Percentiles rank a stretch among this genome's conserved stretches.
These are phyloP conservation scores for Cosmopolites sordidus DNA, from an alignment of 2,888 invertebrate genomes.

Conservation along the genomic window DNA sequence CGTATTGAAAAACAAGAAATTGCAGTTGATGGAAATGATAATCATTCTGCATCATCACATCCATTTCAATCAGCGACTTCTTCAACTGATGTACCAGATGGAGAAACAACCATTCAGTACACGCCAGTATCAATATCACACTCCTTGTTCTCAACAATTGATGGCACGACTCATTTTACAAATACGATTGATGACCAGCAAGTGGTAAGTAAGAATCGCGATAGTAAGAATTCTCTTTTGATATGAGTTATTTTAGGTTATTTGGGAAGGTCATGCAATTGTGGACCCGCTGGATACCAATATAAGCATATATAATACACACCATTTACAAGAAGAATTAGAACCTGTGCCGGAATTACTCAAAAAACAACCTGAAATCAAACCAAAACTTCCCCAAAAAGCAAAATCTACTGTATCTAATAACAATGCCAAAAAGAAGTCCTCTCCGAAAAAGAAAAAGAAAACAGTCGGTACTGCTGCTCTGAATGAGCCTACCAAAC, in stretches of 20 bases:
- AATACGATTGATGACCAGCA: constrained; percentile 47
- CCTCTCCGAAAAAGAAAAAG: constrained; percentile 50
- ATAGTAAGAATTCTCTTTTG: too few species aligned
- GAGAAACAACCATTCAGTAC: constrained; percentile 54
- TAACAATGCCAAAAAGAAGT: constrained; percentile 34
- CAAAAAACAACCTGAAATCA: constrained; percentile 9
- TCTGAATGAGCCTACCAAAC: constrained; percentile 57
- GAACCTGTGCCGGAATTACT: constrained; percentile 30
- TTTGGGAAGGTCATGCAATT: constrained; percentile 65
- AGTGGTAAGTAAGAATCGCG: constrained; percentile 39
- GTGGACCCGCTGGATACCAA: constrained; percentile 51
- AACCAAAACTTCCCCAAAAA: constrained; percentile 42
- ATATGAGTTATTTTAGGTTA: constrained; percentile 48
- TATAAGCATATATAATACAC: constrained; percentile 42
- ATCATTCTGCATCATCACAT: constrained; percentile 39
- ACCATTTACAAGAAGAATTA: constrained; percentile 27
- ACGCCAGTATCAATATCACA: constrained; percentile 54
- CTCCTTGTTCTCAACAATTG: constrained; percentile 46
- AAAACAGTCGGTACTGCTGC: constrained; percentile 34
- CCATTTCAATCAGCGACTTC: constrained; percentile 39
- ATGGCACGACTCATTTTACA: constrained; percentile 44
- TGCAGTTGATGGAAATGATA: constrained; percentile 38
- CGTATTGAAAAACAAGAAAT: constrained; percentile 55
- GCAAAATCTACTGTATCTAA: neutral
- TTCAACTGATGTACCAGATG: constrained; percentile 37